Evolutionary conservation across 2,797 vertebrate species (phyloP), one percentile per base, ranked within the genome.

Genomic region (Enteromius argenteus): DNA sequence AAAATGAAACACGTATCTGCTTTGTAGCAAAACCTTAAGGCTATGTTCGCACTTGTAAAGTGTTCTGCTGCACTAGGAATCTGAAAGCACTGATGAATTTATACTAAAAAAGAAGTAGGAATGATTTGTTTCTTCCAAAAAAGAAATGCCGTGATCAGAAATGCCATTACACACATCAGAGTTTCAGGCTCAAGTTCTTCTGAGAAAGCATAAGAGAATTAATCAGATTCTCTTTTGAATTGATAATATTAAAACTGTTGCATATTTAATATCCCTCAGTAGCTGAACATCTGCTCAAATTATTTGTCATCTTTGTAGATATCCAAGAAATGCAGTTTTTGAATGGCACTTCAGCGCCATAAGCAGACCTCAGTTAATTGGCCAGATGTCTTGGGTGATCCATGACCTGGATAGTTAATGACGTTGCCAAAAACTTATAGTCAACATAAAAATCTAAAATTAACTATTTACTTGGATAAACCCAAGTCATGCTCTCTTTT

Each of bases 171-270:
- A 23, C 19, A 64, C 37, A 46, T 14, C 2, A 27, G 35, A 77
- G 23, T 77, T 77, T 44, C 8, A 60, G 14, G 23, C 56, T 44
- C 32, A 76, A 27, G 75, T 62, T 77, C 56, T 77, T 77, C 35
- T 19, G 73, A 56, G 21, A 5, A 51, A 21, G 21, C 32, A 39
- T 32, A 17, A 58, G 30, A 58, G 7, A 60, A 62, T 78, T 21
- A 13, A 78, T 62, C 51, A 23, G 30, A 37, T 75, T 39, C 32
- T 56, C 37, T 27, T 37, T 37, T 56, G 49, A 75, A 37, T 56
- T 13, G 72, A 14, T 37, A 37, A 56, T 37, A 75, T 37, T 14
- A 35, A 46, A 53, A 39, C 19, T 0, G 14, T 37, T 56, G 19
- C 32, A 37, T 37, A 15, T 75, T 37, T 37, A 56, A 56, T 15